Base-by-base conservation (phyloP, 2,113 vertebrate genomes). In the Aspiorhynchus laticeps region DNA sequence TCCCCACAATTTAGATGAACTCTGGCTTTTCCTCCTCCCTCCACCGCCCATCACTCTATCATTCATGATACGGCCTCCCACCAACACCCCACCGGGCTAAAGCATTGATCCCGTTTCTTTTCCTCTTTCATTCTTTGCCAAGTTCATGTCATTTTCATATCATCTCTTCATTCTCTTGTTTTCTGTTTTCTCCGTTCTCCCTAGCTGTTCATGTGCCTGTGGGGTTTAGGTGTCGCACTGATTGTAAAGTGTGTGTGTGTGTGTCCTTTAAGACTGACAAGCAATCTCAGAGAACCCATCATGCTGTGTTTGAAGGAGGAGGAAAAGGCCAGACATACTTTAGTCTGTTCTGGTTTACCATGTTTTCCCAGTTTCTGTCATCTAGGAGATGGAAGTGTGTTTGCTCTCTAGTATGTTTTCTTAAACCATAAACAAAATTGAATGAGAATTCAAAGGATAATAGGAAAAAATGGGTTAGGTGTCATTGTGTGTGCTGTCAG, bases 11-110 rank as follows among this genome's bases (percentile, higher is more conserved):
- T 83, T 85, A 77, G 48, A 78, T 80, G 10, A 77, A 38, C 63
- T 69, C 43, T 59, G 12, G 67, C 24, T 51, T 77, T 59, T 76
- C 75, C 46, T 87, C 28, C 26, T 89, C 91, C 89, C 87, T 88
- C 86, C 11, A 86, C 88, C 91, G n/a, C 90, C 88, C 88, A 86
- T 91, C 91, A 88, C 87, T 88, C 73, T 82, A 74, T 78, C 89
- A 91, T 91, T 90, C 84, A 86, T 88, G 80, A 31, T 53, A 21
- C 17, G 28, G 10, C 51, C 56, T 80, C 85, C 89, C 53, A 88
- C 86, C 48, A 87, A 36, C 63, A 90, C 91, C 82, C 87, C 90
- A 91, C 88, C 84, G 43, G 56, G 63, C 77, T 53, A 28, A 85
- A 73, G 46, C 51, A 59, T 41, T 33, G 41, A 69, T 75, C 59